Conservation (phyloP, 2,113 vertebrate genomes). For the Oncorhynchus masou region DNA sequence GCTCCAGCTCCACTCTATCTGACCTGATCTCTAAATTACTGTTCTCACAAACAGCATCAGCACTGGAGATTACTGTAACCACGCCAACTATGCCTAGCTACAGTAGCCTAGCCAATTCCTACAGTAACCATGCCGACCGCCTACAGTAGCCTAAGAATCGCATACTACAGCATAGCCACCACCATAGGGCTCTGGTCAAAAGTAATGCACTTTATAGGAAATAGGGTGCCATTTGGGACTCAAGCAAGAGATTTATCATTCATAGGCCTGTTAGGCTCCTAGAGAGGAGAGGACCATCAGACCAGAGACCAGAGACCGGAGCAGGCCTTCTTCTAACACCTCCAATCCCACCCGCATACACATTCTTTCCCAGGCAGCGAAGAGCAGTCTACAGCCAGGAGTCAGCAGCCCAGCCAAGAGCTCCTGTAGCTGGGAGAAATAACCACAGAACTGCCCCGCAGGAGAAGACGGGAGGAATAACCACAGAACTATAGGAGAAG, state of each 20-base stretch:
- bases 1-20: neutral
- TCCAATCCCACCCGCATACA: constrained; percentile 31
- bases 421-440: neutral
- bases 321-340: constrained; percentile 19
- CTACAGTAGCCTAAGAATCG: too few species aligned
- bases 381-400: neutral
- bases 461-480: too few species aligned
- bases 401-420: neutral
- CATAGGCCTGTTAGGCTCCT: neutral
- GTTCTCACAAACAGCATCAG: neutral
- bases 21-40: constrained; percentile 6
- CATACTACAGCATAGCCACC: too few species aligned
- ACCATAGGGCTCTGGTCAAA: too few species aligned
- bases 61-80: neutral
- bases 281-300: neutral
- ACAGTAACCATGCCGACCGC: too few species aligned
- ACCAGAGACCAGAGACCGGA: neutral
- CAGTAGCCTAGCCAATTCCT: too few species aligned
- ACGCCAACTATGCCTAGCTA: too few species aligned
- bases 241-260: constrained; percentile 8
- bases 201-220: too few species aligned
- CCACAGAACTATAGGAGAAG: too few species aligned
- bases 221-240: too few species aligned
- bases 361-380: neutral
- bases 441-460: neutral